These are phyloP conservation scores for Drosophila emarginata DNA, from an alignment of 2,888 invertebrate genomes.

Conservation along the genomic window DNA sequence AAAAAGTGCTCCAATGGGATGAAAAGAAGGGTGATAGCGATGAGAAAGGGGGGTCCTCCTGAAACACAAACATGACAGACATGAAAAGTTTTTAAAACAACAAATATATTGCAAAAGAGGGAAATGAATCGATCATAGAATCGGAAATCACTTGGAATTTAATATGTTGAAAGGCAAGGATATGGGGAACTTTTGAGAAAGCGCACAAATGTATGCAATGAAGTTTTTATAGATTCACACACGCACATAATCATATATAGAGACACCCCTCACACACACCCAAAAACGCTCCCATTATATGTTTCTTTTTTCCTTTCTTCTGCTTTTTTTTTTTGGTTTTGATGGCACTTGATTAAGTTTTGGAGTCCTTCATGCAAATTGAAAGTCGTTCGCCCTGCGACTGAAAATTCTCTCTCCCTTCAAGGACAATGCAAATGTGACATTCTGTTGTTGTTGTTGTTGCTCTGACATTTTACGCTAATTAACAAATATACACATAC, in stretches of 20 bases:
- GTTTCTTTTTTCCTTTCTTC: not conserved
- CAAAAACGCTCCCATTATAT: not conserved
- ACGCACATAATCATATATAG: not conserved
- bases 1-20: conserved; percentile 14
- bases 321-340: conserved; percentile 13
- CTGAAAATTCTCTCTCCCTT: conserved; percentile 8
- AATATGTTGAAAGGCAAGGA: not conserved
- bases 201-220: conserved; percentile 61
- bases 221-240: conserved; percentile 32
- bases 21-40: not conserved
- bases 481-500: not conserved
- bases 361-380: conserved; percentile 25
- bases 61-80: not conserved
- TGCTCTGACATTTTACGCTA: conserved; percentile 9
- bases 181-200: conserved; percentile 46
- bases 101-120: conserved; percentile 23
- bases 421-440: conserved; percentile 7
- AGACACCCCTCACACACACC: conserved; percentile 8
- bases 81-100: conserved; percentile 10
- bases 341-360: conserved; percentile 43
- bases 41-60: not conserved
- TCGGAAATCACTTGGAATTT: conserved; percentile 30
- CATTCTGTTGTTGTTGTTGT: conserved; percentile 5
- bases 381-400: not conserved
- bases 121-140: conserved; percentile 14